These are phyloP conservation scores for Oscheius sp. DNA, from an alignment of 2,888 invertebrate species.

Conservation along the genomic window DNA sequence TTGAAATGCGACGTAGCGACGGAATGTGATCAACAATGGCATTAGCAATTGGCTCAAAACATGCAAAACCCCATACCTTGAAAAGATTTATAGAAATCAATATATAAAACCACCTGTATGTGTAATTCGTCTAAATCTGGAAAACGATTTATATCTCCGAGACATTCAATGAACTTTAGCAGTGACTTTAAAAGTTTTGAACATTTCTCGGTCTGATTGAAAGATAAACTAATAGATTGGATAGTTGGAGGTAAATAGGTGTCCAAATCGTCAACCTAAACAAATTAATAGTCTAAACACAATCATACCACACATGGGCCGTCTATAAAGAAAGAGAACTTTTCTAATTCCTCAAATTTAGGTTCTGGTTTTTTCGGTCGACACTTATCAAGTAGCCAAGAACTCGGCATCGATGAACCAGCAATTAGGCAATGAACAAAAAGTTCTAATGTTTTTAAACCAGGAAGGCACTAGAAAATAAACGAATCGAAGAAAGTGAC, in stretches of 20 bases:
- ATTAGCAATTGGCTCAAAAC: conserved; percentile 32
- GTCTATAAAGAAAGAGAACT: conserved; percentile 38
- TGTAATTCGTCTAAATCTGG: conserved; percentile 42
- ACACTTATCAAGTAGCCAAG: conserved; percentile 36
- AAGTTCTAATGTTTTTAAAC: conserved; percentile 29
- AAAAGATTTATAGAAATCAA: too few relatives aligned
- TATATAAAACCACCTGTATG: conserved; percentile 26
- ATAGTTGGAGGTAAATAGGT: conserved; percentile 36
- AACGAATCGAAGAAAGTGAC: not conserved
- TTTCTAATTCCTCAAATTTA: conserved; percentile 28
- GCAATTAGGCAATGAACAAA: conserved; percentile 38
- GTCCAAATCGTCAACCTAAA: conserved; percentile 40
- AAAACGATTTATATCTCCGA: conserved; percentile 38
- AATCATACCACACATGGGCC: conserved; percentile 38
- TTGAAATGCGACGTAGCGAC: not conserved
- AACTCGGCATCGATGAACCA: conserved; percentile 32
- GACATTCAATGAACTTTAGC: conserved; percentile 32
- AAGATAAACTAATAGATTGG: conserved; percentile 34
- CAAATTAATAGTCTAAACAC: not conserved
- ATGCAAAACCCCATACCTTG: conserved; percentile 37
- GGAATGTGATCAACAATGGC: conserved; percentile 15
- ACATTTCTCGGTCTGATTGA: conserved; percentile 26
- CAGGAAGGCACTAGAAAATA: conserved; percentile 29
- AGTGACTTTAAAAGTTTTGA: conserved; percentile 19
- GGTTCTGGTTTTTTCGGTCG: conserved; percentile 27